Percentiles rank a stretch among this genome's conserved stretches.
Evolutionary conservation across 2,888 invertebrate genomes (phyloP).

Genomic region (Chirona hameri): DNA sequence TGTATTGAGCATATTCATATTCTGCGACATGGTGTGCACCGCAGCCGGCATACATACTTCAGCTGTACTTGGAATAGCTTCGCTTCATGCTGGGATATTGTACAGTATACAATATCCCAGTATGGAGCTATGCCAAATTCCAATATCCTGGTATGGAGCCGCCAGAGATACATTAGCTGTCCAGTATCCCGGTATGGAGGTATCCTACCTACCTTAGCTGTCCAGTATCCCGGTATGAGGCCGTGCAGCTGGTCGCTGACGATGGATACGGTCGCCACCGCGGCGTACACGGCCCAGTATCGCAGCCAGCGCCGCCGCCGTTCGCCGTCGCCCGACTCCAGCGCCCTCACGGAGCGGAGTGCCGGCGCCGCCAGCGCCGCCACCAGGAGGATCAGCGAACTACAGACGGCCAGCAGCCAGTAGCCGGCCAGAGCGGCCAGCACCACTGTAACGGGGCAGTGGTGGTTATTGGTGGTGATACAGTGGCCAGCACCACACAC

Average conservation of each 20-base stretch:
- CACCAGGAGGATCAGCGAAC: slow-evolving; percentile 12
- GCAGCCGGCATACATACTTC: no score
- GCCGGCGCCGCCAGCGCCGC: slow-evolving; percentile 8
- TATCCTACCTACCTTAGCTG: not conserved
- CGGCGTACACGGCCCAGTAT: slow-evolving; percentile 7
- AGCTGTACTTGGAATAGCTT: no score
- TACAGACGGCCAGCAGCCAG: slow-evolving; percentile 6
- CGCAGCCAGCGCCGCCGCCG: slow-evolving; percentile 6
- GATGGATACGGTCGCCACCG: not conserved
- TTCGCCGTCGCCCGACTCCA: not conserved
- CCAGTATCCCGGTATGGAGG: not conserved
- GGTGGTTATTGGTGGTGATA: no score
- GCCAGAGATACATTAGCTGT: no score
- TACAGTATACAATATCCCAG: no score
- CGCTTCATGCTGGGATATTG: no score
- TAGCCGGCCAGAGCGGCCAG: not conserved
- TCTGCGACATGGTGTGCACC: no score
- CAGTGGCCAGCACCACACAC: no score
- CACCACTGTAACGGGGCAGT: not conserved
- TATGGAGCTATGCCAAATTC: no score
- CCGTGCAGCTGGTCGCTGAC: not conserved
- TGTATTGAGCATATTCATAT: no score
- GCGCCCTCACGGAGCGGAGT: slow-evolving; percentile 2
- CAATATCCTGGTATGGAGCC: not conserved
- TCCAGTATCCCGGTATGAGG: not conserved